Base-by-base conservation (phyloP, 2,113 vertebrate genomes). In the Panthera leo region DNA sequence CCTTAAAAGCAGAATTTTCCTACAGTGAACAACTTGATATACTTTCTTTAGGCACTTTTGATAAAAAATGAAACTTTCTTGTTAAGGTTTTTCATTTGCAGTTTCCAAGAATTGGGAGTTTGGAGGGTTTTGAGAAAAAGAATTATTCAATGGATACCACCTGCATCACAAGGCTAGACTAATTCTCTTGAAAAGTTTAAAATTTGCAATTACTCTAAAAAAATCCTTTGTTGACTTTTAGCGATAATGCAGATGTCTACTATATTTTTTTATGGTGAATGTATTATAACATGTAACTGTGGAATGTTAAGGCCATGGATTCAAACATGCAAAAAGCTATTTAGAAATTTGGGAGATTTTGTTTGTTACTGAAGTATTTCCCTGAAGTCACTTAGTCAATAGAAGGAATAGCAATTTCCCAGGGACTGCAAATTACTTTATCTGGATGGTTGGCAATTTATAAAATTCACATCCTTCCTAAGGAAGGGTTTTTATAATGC, bases 141-240 rank as follows among this genome's bases (percentile, higher is more conserved):
- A 15, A 65, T 75, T 93, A 92, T 23, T 97, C 93, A 2, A 0
- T 96, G 89, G 79, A 45, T 78, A 55, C 48, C 58, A 0, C 51
- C 8, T 95, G 93, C n/a, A 15, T 80, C 5, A 83, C 2, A 75
- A 85, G 55, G 84, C 36, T 53, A 95, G 2, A 36, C 36, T 87
- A 82, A 91, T 98, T 96, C 34, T 83, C 61, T 85, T 79, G 18
- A 97, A 98, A 97, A 96, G 71, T 88, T 53, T 96, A 34, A 91
- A 79, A 70, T 96, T 96, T 53, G 10, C 1, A 92, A 36, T 80
- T 93, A 92, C 27, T 95, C 88, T 27, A 42, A 73, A 88, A 51
- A 87, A 87, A 42, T 86, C 11, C 15, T 68, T 76, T 61, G 68
- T 55, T 84, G 63, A 53, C 94, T 96, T 94, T 95, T 68, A 63